A percentile compares a stretch with the other conserved stretches of the same genome.
Conservation (phyloP, 2,888 invertebrate species). For the Hydrotaea diabolus region DNA sequence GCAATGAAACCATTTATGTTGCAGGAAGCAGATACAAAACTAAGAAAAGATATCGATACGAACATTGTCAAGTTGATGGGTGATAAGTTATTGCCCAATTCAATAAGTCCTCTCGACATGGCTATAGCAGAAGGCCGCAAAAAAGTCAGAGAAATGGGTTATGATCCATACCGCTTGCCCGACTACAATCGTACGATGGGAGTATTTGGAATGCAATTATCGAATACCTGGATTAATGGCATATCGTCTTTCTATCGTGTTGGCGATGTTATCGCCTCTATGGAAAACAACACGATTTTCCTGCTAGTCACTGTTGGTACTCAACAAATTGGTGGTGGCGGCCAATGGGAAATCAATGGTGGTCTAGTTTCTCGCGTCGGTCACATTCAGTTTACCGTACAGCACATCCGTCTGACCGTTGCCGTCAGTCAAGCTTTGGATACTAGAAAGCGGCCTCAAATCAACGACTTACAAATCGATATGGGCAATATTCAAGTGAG, state of each 20-base stretch:
- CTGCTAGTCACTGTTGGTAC: slow-evolving; percentile 87
- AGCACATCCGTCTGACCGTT: slow-evolving; percentile 87
- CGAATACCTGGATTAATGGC: slow-evolving; percentile 90
- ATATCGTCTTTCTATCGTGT: slow-evolving; percentile 91
- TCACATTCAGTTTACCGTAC: slow-evolving; percentile 88
- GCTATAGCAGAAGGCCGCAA: slow-evolving; percentile 88
- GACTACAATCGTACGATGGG: slow-evolving; percentile 88
- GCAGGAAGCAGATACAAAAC: slow-evolving; percentile 88
- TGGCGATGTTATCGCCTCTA: slow-evolving; percentile 87
- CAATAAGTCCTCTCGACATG: slow-evolving; percentile 92
- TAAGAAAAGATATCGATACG: slow-evolving; percentile 87
- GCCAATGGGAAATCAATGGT: slow-evolving; percentile 89
- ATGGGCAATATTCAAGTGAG: slow-evolving; percentile 92
- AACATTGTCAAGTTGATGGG: slow-evolving; percentile 87
- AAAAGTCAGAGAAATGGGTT: slow-evolving; percentile 84
- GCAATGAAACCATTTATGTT: slow-evolving; percentile 92
- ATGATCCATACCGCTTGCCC: slow-evolving; percentile 89
- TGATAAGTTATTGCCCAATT: slow-evolving; percentile 89
- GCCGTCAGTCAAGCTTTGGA: slow-evolving; percentile 89
- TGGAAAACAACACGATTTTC: slow-evolving; percentile 86
- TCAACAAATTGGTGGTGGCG: slow-evolving; percentile 88
- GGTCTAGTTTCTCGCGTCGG: slow-evolving; percentile 87
- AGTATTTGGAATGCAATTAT: slow-evolving; percentile 85
- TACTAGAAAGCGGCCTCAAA: slow-evolving; percentile 86
- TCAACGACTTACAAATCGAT: slow-evolving; percentile 89